These are phyloP conservation scores for Drosophila prosaltans DNA, from an alignment of 1,140 invertebrate species.

Conservation along the genomic window DNA sequence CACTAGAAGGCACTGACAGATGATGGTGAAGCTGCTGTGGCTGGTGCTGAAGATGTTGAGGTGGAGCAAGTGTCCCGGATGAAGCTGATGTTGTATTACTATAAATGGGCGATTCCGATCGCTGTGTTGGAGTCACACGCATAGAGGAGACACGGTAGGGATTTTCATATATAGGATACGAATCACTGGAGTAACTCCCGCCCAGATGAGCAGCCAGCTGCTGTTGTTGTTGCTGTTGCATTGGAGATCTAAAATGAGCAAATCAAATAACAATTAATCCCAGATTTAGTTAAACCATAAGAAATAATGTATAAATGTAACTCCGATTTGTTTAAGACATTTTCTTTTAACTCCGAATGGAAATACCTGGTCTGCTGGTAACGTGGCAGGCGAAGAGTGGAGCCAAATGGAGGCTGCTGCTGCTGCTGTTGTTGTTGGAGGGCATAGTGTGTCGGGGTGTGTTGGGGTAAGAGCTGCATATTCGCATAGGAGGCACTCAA, in stretches of 20 bases:
- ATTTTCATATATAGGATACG: slow-evolving; percentile 82
- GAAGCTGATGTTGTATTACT: slow-evolving; percentile 73
- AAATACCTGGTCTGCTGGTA: slow-evolving; percentile 58
- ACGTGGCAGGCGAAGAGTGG: slow-evolving; percentile 51
- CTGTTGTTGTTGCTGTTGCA: slow-evolving; percentile 54
- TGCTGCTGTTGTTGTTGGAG: slow-evolving; percentile 59
- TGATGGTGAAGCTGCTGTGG: slow-evolving; percentile 12
- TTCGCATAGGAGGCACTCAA: slow-evolving; percentile 68
- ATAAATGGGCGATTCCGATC: slow-evolving; percentile 82
- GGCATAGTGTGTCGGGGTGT: slow-evolving; percentile 62
- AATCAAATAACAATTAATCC: too few species aligned
- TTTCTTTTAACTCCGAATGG: too few species aligned
- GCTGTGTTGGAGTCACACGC: slow-evolving; percentile 69
- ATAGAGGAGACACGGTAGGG: slow-evolving; percentile 75
- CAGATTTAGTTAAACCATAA: too few species aligned
- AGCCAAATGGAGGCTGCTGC: slow-evolving; percentile 50
- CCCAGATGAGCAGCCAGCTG: slow-evolving; percentile 51
- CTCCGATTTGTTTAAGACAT: too few species aligned
- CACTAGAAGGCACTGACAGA: slow-evolving; percentile 42
- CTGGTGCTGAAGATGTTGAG: slow-evolving; percentile 48
- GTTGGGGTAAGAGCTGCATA: slow-evolving; percentile 61
- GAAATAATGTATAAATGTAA: too few species aligned
- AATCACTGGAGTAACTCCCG: slow-evolving; percentile 72
- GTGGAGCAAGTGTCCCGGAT: slow-evolving; percentile 46
- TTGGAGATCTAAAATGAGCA: slow-evolving; percentile 38